Percentiles rank a stretch among this genome's conserved stretches.
These are phyloP conservation scores for Mesoligia furuncula DNA, from an alignment of 2,888 invertebrate genomes.

Conservation along the genomic window DNA sequence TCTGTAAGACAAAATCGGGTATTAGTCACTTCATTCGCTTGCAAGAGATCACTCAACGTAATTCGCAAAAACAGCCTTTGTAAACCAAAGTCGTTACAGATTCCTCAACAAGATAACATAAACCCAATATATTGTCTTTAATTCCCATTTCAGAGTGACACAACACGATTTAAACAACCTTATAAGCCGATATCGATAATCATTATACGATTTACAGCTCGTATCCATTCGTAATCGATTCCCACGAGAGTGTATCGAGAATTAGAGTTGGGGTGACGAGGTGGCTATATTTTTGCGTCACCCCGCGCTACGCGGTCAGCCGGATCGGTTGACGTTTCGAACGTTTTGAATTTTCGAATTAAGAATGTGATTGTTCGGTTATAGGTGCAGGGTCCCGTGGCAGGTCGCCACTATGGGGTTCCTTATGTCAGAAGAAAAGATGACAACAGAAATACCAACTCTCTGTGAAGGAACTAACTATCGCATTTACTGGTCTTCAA, in stretches of 20 bases:
- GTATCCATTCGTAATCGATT: conserved; percentile 78
- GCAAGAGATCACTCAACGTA: neutral
- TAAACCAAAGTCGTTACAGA: conserved; percentile 22
- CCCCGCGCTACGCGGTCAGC: conserved; percentile 49
- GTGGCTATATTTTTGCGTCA: conserved; percentile 58
- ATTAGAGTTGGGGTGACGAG: conserved; percentile 64
- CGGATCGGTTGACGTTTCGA: conserved; percentile 55
- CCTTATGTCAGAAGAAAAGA: neutral
- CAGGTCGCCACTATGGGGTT: neutral
- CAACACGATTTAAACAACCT: conserved; percentile 56
- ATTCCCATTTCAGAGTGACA: conserved; percentile 50
- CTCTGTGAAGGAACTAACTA: neutral
- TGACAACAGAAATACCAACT: neutral
- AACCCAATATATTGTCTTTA: conserved; percentile 26
- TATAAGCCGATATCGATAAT: conserved; percentile 68
- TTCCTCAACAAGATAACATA: conserved; percentile 27
- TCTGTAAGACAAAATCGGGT: neutral
- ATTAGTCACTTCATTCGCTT: conserved; percentile 18
- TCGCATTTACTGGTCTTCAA: neutral
- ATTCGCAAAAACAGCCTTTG: conserved; percentile 3
- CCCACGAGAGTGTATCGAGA: conserved; percentile 71
- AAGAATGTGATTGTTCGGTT: conserved; percentile 50
- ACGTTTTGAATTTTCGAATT: conserved; percentile 55
- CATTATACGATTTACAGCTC: conserved; percentile 75
- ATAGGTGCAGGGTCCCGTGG: neutral